Evolutionary conservation across 2,888 invertebrate species (phyloP), one percentile per base, ranked within the genome.

Genomic region (Erebia palarica): DNA sequence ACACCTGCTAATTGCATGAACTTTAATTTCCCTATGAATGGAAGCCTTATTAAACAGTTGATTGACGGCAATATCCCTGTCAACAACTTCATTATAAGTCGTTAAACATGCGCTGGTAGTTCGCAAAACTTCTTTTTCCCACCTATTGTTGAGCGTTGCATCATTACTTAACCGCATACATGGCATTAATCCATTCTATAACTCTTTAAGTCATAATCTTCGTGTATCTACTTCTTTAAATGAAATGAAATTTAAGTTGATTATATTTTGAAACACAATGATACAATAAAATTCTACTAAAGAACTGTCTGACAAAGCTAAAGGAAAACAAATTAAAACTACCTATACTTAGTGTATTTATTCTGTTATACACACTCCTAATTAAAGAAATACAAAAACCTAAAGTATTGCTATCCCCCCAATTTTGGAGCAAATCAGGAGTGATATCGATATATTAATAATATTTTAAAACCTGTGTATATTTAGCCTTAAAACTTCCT

Each of bases 121-220:
- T 16, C 49, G 36, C 36, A 49, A 49, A 21, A 47, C 49, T 18
- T 49, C 63, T 63, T 27, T 21, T 63, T 63, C 49, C 63, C 63
- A 63, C 21, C 63, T 49, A 63, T 63, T 63, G 63, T 63, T 63
- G 14, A 49, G 21, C 49, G 49, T 63, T 49, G 49, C 63, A 14
- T 63, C 63, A 63, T 47, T 49, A 49, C 49, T 63, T 63, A 49
- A 21, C 63, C 21, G 18, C 21, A 36, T 36, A 5, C 61, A 61
- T 44, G 5, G 44, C 61, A 18, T 61, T 61, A 42, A 60, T 59
- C 59, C 42, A 44, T 44, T 44, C 18, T 49, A 49, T 49, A 14
- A 49, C 49, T 21, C 0, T 44, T 63, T 21, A 61, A 47, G 47
- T 11, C 16, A 61, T 16, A 44, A 44, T 44, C 16, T 60, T 44